Evolutionary conservation across 2,888 invertebrate genomes (phyloP).

Genomic region (Apotomis turbidana): DNA sequence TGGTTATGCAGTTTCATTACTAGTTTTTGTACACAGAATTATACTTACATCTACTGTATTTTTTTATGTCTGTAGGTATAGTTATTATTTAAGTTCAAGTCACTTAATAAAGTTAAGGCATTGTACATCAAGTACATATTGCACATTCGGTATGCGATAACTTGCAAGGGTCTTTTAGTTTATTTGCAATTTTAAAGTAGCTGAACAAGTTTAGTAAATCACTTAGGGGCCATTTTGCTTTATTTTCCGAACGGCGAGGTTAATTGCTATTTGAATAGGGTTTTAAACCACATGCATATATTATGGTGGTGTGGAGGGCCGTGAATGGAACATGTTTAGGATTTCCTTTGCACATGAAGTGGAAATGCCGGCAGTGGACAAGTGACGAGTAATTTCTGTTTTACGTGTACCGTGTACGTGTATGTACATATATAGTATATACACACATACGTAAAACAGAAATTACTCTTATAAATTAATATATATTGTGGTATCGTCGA

Average conservation of each 20-base stretch:
- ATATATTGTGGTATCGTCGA: no score
- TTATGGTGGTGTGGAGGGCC: neutral
- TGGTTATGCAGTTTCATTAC: no score
- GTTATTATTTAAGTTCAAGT: neutral
- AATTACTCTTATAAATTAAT: no score
- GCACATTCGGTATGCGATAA: neutral
- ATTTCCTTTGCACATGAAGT: slow-evolving; percentile 32
- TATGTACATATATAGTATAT: neutral
- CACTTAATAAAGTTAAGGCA: neutral
- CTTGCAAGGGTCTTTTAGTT: neutral
- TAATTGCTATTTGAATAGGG: slow-evolving; percentile 34
- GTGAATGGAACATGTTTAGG: slow-evolving; percentile 34
- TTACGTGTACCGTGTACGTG: neutral
- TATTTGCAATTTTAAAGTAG: slow-evolving; percentile 5
- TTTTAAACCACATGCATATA: slow-evolving; percentile 23
- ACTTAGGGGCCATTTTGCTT: slow-evolving; percentile 7
- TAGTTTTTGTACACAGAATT: no score
- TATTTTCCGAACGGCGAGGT: slow-evolving; percentile 10
- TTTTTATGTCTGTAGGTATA: no score
- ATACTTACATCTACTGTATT: no score
- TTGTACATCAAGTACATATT: neutral
- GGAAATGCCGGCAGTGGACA: slow-evolving; percentile 8
- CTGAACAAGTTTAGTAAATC: slow-evolving; percentile 15
- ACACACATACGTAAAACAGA: no score
- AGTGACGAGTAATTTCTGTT: neutral